Conservation (phyloP, 2,888 invertebrate genomes). For the Hanleya hanleyi region DNA sequence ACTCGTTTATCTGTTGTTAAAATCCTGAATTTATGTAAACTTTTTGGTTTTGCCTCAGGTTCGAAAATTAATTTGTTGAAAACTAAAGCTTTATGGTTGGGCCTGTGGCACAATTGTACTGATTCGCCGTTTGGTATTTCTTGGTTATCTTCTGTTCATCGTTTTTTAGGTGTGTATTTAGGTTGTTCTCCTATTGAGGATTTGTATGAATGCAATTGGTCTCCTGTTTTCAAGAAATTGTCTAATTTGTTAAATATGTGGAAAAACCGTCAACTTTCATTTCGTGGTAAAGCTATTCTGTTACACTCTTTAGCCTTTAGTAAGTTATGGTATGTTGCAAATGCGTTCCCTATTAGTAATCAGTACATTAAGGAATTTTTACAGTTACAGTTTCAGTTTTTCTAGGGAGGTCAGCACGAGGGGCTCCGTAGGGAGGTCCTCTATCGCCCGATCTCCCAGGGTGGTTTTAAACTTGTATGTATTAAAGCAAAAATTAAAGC, state of each 20-base stretch:
- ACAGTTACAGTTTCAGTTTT: neutral
- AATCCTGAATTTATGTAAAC: conserved; percentile 8
- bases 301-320: neutral
- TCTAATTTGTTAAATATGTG: neutral
- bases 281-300: neutral
- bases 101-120: conserved; percentile 35
- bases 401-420: neutral
- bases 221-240: neutral
- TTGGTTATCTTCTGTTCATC: neutral
- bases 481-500: neutral
- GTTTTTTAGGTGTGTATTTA: neutral
- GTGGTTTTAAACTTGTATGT: neutral
- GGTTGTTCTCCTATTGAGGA: neutral
- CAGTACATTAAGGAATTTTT: neutral
- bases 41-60: conserved; percentile 24
- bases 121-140: conserved; percentile 39
- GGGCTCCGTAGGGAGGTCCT: neutral
- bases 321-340: conserved; percentile 4
- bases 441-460: neutral
- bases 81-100: conserved; percentile 33
- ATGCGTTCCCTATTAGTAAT: neutral
- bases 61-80: conserved; percentile 35
- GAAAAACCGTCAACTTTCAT: neutral
- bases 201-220: neutral
- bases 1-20: neutral